These are phyloP conservation scores for Ceratoteleas bidentatus DNA, from an alignment of 1,140 invertebrate genomes.

Conservation along the genomic window DNA sequence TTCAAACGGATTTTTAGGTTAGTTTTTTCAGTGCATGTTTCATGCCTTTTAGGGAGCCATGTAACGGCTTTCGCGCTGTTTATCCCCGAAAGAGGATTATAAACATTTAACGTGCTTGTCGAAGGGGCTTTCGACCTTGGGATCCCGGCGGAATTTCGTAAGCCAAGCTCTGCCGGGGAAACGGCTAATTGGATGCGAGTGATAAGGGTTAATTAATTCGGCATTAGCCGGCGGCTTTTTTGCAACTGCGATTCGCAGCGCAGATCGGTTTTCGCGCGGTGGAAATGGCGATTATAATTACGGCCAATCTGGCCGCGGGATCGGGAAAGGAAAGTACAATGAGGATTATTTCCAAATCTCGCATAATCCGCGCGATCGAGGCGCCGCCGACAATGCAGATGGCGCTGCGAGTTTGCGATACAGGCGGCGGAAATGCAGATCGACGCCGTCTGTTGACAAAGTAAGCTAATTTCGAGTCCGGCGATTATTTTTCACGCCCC, in stretches of 20 bases:
- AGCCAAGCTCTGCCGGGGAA: not conserved
- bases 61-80: slow-evolving; percentile 33
- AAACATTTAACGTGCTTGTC: slow-evolving; percentile 18
- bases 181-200: too few species aligned
- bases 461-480: slow-evolving; percentile 58
- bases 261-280: not conserved
- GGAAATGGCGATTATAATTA: slow-evolving; percentile 9
- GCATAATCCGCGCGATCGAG: slow-evolving; percentile 38
- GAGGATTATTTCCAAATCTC: slow-evolving; percentile 37
- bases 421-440: slow-evolving; percentile 57
- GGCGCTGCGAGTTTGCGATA: slow-evolving; percentile 31
- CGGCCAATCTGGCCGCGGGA: slow-evolving; percentile 12
- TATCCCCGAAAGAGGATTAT: slow-evolving; percentile 42
- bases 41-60: slow-evolving; percentile 19
- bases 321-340: slow-evolving; percentile 32
- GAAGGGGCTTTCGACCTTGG: too few species aligned
- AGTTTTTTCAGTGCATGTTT: too few species aligned
- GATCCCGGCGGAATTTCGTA: too few species aligned
- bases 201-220: too few species aligned
- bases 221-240: too few species aligned
- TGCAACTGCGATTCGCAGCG: too few species aligned
- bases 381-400: slow-evolving; percentile 41
- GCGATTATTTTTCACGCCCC: slow-evolving; percentile 62
- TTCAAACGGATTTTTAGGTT: too few species aligned
- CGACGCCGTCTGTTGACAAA: slow-evolving; percentile 57